Percentiles rank a stretch among this genome's conserved stretches.
Conservation (phyloP, 2,888 invertebrate genomes). For the Phalera bucephala region DNA sequence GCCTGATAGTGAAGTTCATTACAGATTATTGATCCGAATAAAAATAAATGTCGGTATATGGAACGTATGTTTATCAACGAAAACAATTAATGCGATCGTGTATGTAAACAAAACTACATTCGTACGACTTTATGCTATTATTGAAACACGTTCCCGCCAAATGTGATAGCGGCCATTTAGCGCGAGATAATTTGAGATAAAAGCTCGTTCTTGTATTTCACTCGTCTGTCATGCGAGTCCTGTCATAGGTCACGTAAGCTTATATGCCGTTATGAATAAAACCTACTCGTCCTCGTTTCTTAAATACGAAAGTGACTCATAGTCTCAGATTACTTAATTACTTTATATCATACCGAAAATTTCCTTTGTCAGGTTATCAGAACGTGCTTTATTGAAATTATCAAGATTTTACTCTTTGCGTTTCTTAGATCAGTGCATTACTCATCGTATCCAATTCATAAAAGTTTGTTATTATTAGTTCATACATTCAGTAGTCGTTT, state of each 20-base stretch:
- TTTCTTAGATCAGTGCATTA: no score
- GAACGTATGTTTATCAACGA: constrained; percentile 29
- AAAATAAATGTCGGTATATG: constrained; percentile 23
- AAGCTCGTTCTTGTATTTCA: not conserved
- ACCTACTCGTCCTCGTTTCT: not conserved
- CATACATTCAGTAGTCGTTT: not conserved
- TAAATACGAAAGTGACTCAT: constrained; percentile 13
- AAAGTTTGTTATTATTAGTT: no score
- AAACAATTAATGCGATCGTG: constrained; percentile 24
- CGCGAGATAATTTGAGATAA: not conserved
- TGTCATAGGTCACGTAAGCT: constrained; percentile 30
- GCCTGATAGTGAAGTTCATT: constrained; percentile 58
- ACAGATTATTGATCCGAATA: constrained; percentile 52
- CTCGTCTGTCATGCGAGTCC: not conserved
- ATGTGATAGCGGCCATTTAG: not conserved
- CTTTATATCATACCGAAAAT: not conserved
- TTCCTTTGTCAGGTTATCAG: not conserved
- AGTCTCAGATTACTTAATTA: not conserved
- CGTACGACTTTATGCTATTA: not conserved
- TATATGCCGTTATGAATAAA: constrained; percentile 7
- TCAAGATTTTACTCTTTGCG: no score
- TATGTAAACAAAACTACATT: constrained; percentile 20
- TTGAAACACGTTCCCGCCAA: not conserved
- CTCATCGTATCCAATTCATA: no score
- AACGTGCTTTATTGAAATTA: no score